Base-by-base conservation (phyloP, 2,888 invertebrate species). In the Synergus itoensis region DNA sequence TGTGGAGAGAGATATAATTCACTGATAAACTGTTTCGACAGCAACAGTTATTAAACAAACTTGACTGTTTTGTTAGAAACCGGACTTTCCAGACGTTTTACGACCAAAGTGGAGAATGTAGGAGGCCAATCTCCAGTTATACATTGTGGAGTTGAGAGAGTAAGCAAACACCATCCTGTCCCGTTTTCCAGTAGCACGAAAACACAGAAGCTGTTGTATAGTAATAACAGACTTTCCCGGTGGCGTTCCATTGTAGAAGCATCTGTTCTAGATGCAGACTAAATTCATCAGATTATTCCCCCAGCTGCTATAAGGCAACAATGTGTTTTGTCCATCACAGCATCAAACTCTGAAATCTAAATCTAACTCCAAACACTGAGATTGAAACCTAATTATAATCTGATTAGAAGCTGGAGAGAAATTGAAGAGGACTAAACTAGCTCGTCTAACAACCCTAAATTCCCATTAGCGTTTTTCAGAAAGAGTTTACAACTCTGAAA, bases 41-140 rank as follows among this genome's bases (percentile, higher is more conserved):
- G 73, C 73, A 53, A 18, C 73, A 73, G 73, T 73, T 53, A 73
- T 73, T 73, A 73, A 53, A 73, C 73, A 36, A 36, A 36, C 36
- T 73, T 36, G 28, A 53, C 16, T 73, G 73, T 73, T 73, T 73
- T 73, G 73, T 57, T 16, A 73, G 73, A 73, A 11, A 40, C 53
- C 53, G 36, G 53, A 73, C 73, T 73, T 73, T 73, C 73, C 48
- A 73, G 73, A 53, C 73, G 40, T 73, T 73, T 73, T 73, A 73
- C 48, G 73, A 53, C 53, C 73, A 36, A 73, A 73, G 53, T 73
- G 36, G 53, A 73, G 73, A 73, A 73, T 73, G 73, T 53, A 73
- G 73, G 73, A 73, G 53, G 73, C 73, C 73, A 73, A 73, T 73
- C 73, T 73, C 53, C 11, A 73, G 73, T 53, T 73, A 9, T 53